A percentile compares a stretch with the other conserved stretches of the same genome.
Evolutionary conservation across 2,113 vertebrate species (phyloP).

Genomic region (Genyomyrus donnyi): DNA sequence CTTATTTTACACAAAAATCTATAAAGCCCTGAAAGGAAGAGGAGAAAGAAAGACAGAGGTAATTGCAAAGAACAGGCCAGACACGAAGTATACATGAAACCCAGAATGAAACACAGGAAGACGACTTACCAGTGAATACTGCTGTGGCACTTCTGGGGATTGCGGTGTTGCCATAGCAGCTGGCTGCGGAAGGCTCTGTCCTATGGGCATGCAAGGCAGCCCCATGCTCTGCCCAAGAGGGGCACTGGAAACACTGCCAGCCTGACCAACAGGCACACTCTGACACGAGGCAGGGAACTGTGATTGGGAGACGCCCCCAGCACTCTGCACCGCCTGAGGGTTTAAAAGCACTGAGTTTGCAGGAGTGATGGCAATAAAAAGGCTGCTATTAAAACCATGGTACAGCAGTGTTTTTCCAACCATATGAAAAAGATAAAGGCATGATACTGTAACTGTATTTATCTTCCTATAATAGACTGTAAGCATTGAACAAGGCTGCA

Average conservation of each 20-base stretch:
- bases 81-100: background rate
- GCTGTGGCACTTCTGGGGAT: conserved; percentile 59
- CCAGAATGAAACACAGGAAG: background rate
- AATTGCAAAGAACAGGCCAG: background rate
- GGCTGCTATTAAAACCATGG: background rate
- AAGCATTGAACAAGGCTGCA: background rate
- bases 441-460: background rate
- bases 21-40: background rate
- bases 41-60: background rate
- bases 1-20: background rate
- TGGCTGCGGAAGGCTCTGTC: conserved; percentile 57
- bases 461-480: background rate
- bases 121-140: conserved; percentile 61
- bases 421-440: background rate
- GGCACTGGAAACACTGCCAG: conserved; percentile 46
- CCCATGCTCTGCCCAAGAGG: conserved; percentile 57
- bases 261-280: conserved; percentile 52
- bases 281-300: conserved; percentile 8
- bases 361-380: background rate
- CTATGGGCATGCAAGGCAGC: conserved; percentile 48
- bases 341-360: conserved; percentile 2
- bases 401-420: background rate
- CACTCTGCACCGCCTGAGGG: conserved; percentile 40
- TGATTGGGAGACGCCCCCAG: conserved; percentile 15
- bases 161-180: conserved; percentile 57